Conservation (phyloP, 2,888 invertebrate genomes). For the Branchellion lobata region DNA sequence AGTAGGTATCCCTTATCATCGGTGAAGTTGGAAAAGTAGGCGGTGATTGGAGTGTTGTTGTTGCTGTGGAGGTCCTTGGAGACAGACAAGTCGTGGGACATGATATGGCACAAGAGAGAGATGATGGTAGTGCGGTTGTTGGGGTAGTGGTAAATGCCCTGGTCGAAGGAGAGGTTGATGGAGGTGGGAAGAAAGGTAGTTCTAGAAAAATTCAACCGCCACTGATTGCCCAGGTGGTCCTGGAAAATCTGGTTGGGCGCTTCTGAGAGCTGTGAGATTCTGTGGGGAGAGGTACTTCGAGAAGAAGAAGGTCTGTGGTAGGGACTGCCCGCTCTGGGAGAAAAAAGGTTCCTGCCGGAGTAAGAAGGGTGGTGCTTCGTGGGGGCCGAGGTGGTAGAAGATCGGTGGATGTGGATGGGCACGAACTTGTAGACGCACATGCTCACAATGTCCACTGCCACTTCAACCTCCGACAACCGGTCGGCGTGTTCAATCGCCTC, state of each 20-base stretch:
- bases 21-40: slow-evolving; percentile 53
- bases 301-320: not conserved
- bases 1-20: slow-evolving; percentile 52
- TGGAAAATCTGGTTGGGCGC: slow-evolving; percentile 49
- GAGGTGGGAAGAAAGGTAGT: slow-evolving; percentile 28
- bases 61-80: slow-evolving; percentile 51
- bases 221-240: slow-evolving; percentile 53
- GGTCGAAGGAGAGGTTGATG: slow-evolving; percentile 50
- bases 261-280: not conserved
- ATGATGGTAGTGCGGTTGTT: slow-evolving; percentile 52
- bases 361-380: not conserved
- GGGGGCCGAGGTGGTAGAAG: not conserved
- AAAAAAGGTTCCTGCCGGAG: slow-evolving; percentile 8
- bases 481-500: slow-evolving; percentile 48
- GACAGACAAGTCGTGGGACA: slow-evolving; percentile 49
- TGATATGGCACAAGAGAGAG: slow-evolving; percentile 48
- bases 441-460: slow-evolving; percentile 51
- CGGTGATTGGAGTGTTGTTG: slow-evolving; percentile 47
- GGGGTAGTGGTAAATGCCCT: slow-evolving; percentile 52
- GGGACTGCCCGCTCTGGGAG: not conserved
- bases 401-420: slow-evolving; percentile 26
- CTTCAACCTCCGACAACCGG: slow-evolving; percentile 46
- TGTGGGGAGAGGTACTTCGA: not conserved
- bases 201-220: slow-evolving; percentile 49
- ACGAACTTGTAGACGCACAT: slow-evolving; percentile 49